These are phyloP conservation scores for Microcebus lehilahytsara DNA, from an alignment of 2,113 vertebrate genomes.

Conservation along the genomic window DNA sequence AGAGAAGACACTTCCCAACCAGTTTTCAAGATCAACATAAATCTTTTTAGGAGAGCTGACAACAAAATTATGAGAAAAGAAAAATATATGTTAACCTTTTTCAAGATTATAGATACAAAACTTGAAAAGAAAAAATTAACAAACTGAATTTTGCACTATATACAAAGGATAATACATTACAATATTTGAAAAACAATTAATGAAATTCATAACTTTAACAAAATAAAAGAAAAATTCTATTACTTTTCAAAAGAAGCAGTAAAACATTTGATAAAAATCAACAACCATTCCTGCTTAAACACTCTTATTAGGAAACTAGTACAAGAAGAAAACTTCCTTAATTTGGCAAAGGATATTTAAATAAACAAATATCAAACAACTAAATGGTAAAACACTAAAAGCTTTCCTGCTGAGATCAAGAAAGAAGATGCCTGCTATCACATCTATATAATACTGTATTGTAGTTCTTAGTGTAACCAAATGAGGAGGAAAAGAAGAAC, in stretches of 20 bases:
- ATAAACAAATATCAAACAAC: neutral
- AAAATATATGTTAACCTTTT: neutral
- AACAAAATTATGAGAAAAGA: neutral
- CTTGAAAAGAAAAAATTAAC: neutral
- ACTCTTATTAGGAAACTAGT: neutral
- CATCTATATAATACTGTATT: neutral
- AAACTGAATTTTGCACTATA: neutral
- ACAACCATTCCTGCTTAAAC: neutral
- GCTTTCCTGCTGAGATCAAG: neutral
- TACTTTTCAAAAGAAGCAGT: neutral
- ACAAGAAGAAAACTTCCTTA: neutral
- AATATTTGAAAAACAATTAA: neutral
- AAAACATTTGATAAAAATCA: constrained; percentile 1
- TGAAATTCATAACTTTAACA: neutral
- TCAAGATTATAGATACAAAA: neutral
- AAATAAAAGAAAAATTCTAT: neutral
- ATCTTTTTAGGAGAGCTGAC: neutral
- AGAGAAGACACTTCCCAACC: neutral
- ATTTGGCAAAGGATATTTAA: neutral
- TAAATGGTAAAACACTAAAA: neutral
- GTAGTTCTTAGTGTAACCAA: neutral
- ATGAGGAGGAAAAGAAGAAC: neutral
- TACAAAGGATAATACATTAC: neutral
- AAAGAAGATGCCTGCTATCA: neutral
- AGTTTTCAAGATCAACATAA: neutral